These are phyloP conservation scores for Hippopotamus amphibius DNA, from an alignment of 2,113 vertebrate species.

Conservation along the genomic window DNA sequence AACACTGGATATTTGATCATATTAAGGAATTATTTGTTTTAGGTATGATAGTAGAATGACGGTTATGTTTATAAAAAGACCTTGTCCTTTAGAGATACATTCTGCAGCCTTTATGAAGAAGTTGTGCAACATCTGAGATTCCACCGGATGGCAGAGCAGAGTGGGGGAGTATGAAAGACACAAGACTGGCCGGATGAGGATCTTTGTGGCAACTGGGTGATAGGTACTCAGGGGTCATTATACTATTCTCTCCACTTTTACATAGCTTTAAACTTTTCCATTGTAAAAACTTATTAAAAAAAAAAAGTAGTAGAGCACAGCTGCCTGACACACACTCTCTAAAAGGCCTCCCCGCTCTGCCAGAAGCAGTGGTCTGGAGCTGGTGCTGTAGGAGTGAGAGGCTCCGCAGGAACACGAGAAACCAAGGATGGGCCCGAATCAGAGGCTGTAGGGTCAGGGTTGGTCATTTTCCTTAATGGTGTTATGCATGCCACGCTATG, in stretches of 20 bases:
- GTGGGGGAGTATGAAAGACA: neutral
- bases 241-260: neutral
- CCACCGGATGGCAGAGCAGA: neutral
- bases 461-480: neutral
- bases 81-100: neutral
- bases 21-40: neutral
- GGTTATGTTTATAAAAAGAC: neutral
- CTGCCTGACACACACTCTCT: neutral
- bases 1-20: neutral
- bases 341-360: neutral
- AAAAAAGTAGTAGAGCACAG: neutral
- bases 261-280: neutral
- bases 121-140: neutral
- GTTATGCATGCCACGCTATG: accelerated
- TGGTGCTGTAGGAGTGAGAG: accelerated
- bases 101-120: neutral
- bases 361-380: neutral
- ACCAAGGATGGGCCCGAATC: neutral
- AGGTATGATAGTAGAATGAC: neutral
- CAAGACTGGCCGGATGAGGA: neutral
- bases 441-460: neutral
- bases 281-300: neutral
- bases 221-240: neutral
- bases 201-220: neutral
- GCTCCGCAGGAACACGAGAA: accelerated